Conservation (phyloP, 2,113 vertebrate species). For the Spizaetus ornatus region DNA sequence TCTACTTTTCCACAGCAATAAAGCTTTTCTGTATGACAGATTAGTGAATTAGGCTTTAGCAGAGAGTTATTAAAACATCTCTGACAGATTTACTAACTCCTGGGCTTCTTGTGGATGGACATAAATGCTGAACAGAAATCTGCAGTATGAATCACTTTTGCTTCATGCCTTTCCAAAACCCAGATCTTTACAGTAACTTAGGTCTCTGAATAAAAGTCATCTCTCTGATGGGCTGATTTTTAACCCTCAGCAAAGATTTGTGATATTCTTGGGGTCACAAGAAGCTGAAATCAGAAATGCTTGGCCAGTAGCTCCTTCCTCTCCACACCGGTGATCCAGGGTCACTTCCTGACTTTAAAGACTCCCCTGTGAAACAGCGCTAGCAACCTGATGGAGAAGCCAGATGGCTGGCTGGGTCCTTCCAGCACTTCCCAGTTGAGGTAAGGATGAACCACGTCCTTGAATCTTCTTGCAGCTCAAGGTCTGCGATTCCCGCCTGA, state of each 20-base stretch:
- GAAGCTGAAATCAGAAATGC: not conserved
- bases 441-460: not conserved
- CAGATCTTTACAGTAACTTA: not conserved
- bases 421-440: not conserved
- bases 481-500: not conserved
- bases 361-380: not conserved
- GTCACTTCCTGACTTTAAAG: not conserved
- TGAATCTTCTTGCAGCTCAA: not conserved
- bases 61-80: slow-evolving; percentile 50
- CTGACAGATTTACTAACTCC: slow-evolving; percentile 57
- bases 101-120: not conserved
- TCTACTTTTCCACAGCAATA: slow-evolving; percentile 35
- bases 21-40: slow-evolving; percentile 45
- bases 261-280: not conserved
- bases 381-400: not conserved
- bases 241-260: not conserved
- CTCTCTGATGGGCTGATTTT: not conserved
- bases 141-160: not conserved
- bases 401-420: not conserved
- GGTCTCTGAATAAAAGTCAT: not conserved
- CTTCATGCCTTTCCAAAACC: not conserved
- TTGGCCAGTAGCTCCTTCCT: not conserved
- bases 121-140: slow-evolving; percentile 7
- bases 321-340: not conserved
- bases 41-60: slow-evolving; percentile 59